Evolutionary conservation across 2,113 vertebrate genomes (phyloP).

Genomic region (Conger conger): DNA sequence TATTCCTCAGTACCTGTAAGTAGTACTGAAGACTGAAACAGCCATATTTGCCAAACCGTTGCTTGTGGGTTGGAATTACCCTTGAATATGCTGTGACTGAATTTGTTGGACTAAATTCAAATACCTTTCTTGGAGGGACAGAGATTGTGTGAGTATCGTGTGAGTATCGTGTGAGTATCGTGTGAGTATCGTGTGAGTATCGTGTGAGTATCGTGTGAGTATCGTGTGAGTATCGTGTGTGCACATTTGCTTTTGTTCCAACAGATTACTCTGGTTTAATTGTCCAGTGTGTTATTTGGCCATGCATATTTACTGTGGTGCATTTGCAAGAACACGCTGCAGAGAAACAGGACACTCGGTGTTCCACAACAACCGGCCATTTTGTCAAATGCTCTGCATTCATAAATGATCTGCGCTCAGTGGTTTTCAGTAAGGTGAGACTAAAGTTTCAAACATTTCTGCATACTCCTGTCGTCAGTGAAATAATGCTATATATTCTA

Average conservation of each 20-base stretch:
- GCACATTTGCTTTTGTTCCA: background rate
- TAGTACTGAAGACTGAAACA: no score
- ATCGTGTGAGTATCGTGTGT: background rate
- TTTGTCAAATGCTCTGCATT: background rate
- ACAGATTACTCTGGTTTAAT: background rate
- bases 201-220: background rate
- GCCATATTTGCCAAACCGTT: background rate
- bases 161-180: background rate
- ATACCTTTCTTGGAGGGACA: background rate
- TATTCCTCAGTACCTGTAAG: no score
- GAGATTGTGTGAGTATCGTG: background rate
- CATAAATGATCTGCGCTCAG: background rate
- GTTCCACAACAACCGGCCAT: background rate
- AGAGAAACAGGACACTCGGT: background rate
- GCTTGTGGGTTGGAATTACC: background rate
- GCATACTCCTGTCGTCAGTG: background rate
- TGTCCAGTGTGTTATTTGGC: background rate
- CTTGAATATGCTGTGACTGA: background rate
- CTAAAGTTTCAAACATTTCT: background rate
- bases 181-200: background rate
- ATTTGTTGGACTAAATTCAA: background rate
- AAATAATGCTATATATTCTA: background rate
- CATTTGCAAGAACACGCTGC: background rate
- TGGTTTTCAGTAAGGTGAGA: background rate
- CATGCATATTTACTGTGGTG: background rate